These are phyloP conservation scores for Plebejus anna DNA, from an alignment of 2,888 invertebrate species.

Conservation along the genomic window DNA sequence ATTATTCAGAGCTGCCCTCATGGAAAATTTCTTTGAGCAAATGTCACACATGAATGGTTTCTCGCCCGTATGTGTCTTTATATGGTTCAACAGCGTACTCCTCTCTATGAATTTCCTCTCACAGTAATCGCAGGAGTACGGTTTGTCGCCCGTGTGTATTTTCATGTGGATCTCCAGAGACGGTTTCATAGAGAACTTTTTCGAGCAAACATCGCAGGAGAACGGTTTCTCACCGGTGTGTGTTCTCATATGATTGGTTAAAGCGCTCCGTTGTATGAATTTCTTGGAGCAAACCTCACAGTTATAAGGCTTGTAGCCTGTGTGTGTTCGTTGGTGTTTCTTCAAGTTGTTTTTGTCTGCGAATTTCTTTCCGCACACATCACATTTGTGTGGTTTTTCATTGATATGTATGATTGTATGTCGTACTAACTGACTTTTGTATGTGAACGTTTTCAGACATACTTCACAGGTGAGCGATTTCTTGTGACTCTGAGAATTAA, in stretches of 20 bases:
- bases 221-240: neutral
- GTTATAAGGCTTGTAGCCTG: neutral
- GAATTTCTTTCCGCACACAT: neutral
- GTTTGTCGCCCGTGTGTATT: neutral
- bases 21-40: neutral
- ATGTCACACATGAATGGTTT: constrained; percentile 1
- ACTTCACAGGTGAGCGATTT: neutral
- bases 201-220: neutral
- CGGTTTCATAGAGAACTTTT: neutral
- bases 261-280: neutral
- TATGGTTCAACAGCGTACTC: neutral
- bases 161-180: neutral
- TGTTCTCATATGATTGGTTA: neutral
- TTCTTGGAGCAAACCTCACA: neutral
- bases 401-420: neutral
- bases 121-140: neutral
- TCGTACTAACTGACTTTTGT: neutral
- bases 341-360: neutral
- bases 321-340: neutral
- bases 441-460: neutral
- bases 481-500: neutral
- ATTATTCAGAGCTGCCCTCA: neutral
- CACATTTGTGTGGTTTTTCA: neutral
- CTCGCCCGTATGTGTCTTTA: neutral
- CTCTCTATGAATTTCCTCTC: neutral